These are phyloP conservation scores for Perithous albicinctus DNA, from an alignment of 2,888 invertebrate genomes.

Conservation along the genomic window DNA sequence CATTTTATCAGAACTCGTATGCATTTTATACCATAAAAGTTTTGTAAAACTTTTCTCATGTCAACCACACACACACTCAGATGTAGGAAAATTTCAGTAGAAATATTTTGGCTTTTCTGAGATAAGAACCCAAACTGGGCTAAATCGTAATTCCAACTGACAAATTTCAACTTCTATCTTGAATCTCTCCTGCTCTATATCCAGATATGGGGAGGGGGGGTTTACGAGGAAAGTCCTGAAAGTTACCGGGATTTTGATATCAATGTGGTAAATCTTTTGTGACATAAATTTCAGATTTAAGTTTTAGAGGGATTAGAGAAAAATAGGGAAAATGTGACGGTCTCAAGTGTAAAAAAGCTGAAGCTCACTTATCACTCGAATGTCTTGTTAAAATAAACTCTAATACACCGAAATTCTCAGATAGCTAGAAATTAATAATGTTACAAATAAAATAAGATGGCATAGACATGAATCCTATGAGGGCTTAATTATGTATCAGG, in stretches of 20 bases:
- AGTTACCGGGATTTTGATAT: background rate
- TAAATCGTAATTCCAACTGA: conserved; percentile 33
- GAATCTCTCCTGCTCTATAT: background rate
- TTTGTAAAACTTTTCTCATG: conserved; percentile 32
- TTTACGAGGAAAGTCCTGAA: background rate
- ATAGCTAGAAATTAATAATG: background rate
- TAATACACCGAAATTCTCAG: background rate
- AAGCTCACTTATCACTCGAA: too few relatives aligned
- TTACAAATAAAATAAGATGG: too few relatives aligned
- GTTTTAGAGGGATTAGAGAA: background rate
- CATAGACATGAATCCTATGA: too few relatives aligned
- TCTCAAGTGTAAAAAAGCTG: too few relatives aligned
- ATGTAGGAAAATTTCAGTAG: too few relatives aligned
- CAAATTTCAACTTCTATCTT: conserved; percentile 26
- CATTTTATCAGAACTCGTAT: conserved; percentile 39
- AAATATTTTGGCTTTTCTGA: background rate
- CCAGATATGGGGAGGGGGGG: background rate
- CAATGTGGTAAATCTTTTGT: background rate
- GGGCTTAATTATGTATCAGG: too few relatives aligned
- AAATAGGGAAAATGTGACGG: background rate
- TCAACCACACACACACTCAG: too few relatives aligned
- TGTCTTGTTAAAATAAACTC: background rate
- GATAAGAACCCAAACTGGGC: conserved; percentile 26
- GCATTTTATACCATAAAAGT: conserved; percentile 8
- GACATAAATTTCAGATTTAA: background rate